Percentiles rank a stretch among this genome's conserved stretches.
These are phyloP conservation scores for Heliopora coerulea DNA, from an alignment of 92 coral and sea anemone genomes.

Conservation along the genomic window DNA sequence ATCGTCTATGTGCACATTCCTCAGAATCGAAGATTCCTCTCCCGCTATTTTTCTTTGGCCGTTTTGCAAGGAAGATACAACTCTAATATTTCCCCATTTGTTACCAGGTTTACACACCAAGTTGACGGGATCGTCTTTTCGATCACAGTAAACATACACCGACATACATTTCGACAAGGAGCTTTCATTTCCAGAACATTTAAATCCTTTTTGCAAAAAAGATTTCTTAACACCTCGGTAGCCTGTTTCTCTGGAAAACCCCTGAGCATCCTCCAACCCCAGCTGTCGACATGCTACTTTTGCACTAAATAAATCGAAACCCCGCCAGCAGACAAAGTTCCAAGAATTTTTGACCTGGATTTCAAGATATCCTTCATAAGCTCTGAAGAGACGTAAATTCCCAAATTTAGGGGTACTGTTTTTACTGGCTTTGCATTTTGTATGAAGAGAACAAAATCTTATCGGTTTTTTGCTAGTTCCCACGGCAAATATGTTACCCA, in stretches of 20 bases:
- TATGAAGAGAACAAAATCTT: constrained; percentile 9
- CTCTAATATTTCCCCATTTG: constrained; percentile 6
- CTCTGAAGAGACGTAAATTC: background rate
- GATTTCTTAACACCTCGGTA: background rate
- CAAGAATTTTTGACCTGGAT: background rate
- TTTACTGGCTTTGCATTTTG: background rate
- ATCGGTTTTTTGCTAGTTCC: constrained; percentile 51
- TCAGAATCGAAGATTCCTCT: background rate
- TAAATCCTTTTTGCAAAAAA: background rate
- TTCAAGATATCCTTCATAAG: background rate
- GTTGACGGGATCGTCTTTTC: background rate
- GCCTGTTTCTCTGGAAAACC: background rate
- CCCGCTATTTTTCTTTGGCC: too few relatives aligned
- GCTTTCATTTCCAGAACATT: constrained; percentile 7
- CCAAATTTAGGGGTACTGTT: background rate
- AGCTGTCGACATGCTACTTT: background rate
- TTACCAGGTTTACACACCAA: background rate
- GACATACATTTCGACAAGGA: background rate
- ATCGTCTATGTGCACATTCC: background rate
- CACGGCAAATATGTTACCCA: constrained; percentile 56
- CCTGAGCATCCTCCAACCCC: background rate
- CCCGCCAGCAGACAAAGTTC: background rate
- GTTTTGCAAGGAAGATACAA: background rate
- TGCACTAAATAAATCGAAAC: background rate
- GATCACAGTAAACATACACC: background rate